Evolutionary conservation across 2,113 vertebrate species (phyloP), one percentile per base, ranked within the genome.

Genomic region (Hylia prasina): DNA sequence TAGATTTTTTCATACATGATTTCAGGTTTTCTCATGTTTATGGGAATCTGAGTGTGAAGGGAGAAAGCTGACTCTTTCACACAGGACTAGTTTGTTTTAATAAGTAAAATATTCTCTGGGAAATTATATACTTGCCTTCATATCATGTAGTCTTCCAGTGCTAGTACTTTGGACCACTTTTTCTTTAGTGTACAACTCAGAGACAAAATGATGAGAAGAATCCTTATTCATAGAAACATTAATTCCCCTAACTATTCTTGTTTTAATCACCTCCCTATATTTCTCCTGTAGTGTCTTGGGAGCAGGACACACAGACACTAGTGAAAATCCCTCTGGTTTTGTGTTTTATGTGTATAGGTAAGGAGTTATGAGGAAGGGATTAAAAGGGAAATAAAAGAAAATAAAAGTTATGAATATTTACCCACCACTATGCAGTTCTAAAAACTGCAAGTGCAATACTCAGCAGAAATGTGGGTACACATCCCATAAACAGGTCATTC

Each of bases 401-500:
- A 78, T 13, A 66, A 82, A 91, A 58, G n/a, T 70, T 0, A 25
- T 60, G 35, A 89, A 77, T 31, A 57, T 66, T 72, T 90, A 13
- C 58, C 68, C 87, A 79, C 35, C 87, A 5, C 40, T 65, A 8
- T 89, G 53, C 73, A 91, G 23, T 82, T 89, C 44, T 89, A 89
- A 91, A 94, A 90, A 30, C 54, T 92, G 45, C 57, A 94, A 87
- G 21, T 76, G 54, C 5, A 25, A 70, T 68, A 61, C 47, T 97
- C 66, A 94, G 70, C 87, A 94, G 56, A 93, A 93, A 77, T 54
- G 64, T 84, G 44, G 64, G 71, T 65, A 65, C 28, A 68, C 20
- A 35, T 91, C 78, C 50, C 91, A 91, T 91, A 91, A 91, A 68
- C 56, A 73, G 72, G 90, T 92, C 73, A 84, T 91, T 90, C 64